These are phyloP conservation scores for Meta bourneti DNA, from an alignment of 2,888 invertebrate species.

Conservation along the genomic window DNA sequence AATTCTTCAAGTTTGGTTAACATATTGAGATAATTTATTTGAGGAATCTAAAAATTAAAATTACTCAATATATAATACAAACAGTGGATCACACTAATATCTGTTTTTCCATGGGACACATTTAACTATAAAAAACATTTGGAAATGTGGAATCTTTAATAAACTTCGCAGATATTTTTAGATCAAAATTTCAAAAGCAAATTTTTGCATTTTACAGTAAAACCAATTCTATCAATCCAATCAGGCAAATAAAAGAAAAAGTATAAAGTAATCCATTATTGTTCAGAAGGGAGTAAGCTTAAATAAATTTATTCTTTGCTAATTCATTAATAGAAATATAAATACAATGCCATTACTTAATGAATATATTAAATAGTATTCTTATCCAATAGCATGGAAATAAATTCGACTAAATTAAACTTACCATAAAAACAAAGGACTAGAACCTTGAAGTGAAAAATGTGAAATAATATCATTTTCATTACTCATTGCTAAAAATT, in stretches of 20 bases:
- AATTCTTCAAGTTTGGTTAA: too few relatives aligned
- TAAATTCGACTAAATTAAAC: conserved; percentile 27
- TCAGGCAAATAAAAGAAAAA: background rate
- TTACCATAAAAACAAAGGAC: conserved; percentile 91
- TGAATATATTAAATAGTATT: too few relatives aligned
- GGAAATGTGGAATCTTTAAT: too few relatives aligned
- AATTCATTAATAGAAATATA: too few relatives aligned
- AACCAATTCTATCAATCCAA: background rate
- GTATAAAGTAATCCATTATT: background rate
- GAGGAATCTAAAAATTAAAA: background rate
- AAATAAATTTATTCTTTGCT: too few relatives aligned
- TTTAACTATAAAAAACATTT: too few relatives aligned
- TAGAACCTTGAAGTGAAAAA: conserved; percentile 95
- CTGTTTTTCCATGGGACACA: too few relatives aligned
- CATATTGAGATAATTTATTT: background rate
- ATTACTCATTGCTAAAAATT: conserved; percentile 87
- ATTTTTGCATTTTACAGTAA: background rate
- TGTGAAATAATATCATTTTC: conserved; percentile 97
- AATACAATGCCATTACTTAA: too few relatives aligned
- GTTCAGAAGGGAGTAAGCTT: too few relatives aligned
- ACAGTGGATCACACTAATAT: background rate
- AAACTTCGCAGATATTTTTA: too few relatives aligned
- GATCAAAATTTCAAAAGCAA: too few relatives aligned
- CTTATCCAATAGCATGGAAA: background rate
- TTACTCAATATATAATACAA: background rate